phyloP scores from a whole-genome alignment of 2,113 vertebrate genomes.

The Ailuropoda melanoleuca region DNA sequence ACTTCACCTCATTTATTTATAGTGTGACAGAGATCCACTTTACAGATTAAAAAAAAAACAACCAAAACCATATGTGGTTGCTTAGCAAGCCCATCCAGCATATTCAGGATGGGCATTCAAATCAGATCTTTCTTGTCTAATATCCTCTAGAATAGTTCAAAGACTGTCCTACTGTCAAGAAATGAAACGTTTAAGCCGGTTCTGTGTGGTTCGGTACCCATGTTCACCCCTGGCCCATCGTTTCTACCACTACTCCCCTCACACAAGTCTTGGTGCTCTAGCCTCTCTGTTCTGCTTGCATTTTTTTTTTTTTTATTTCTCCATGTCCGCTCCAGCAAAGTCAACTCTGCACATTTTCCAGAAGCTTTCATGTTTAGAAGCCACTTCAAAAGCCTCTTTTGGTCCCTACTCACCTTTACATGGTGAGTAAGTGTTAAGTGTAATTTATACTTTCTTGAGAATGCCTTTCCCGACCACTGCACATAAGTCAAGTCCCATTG shows the following conservation, averaged over 20 bases:
- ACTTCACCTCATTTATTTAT: background rate
- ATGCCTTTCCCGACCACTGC: background rate
- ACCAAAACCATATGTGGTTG: background rate
- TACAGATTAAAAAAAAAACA: background rate
- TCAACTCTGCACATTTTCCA: background rate
- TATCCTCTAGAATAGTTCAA: background rate
- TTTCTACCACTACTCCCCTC: background rate
- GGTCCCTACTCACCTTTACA: background rate
- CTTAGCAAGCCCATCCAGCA: background rate
- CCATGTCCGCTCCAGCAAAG: background rate
- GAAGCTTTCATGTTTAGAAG: background rate
- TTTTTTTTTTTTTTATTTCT: background rate
- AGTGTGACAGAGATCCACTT: background rate
- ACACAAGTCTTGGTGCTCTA: background rate
- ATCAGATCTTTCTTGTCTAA: background rate
- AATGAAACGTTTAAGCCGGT: background rate
- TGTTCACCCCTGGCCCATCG: no score
- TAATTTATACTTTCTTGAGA: background rate
- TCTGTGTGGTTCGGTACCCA: rapidly evolving
- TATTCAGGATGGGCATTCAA: background rate
- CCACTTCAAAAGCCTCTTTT: background rate
- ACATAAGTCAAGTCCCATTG: no score
- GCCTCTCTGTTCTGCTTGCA: background rate
- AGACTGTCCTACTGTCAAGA: background rate
- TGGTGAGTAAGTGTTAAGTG: background rate